Conservation (phyloP, 2,113 vertebrate genomes). For the Sigmodon hispidus region DNA sequence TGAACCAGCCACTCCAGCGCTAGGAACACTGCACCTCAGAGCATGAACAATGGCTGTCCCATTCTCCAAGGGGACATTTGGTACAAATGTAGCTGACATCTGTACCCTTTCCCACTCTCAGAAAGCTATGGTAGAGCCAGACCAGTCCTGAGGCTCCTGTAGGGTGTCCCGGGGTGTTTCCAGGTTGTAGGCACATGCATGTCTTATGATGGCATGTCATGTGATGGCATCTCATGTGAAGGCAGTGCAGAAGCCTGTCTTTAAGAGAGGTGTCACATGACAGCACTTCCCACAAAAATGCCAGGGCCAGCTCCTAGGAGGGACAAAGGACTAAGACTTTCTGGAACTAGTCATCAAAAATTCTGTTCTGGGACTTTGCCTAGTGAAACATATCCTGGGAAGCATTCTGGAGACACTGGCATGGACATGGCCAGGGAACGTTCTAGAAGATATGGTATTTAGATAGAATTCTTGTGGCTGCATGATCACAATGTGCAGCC, state of each 20-base stretch:
- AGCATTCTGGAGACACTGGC: neutral
- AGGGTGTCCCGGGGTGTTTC: neutral
- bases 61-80: neutral
- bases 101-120: neutral
- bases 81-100: neutral
- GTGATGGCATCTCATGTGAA: rapidly evolving
- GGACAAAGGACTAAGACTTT: neutral
- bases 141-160: neutral
- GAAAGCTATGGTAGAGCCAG: neutral
- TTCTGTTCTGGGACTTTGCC: neutral
- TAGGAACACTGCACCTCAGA: neutral
- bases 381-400: rapidly evolving
- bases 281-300: rapidly evolving
- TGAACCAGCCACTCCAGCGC: neutral
- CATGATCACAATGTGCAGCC: rapidly evolving
- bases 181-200: neutral
- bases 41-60: neutral
- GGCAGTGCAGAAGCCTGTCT: neutral
- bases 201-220: too few species aligned
- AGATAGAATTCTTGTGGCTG: neutral
- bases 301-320: neutral
- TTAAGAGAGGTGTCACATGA: neutral
- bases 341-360: neutral
- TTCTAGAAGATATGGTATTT: neutral
- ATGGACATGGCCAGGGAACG: rapidly evolving